Base-by-base conservation (phyloP, 2,113 vertebrate species). In the Onychostoma macrolepis region DNA sequence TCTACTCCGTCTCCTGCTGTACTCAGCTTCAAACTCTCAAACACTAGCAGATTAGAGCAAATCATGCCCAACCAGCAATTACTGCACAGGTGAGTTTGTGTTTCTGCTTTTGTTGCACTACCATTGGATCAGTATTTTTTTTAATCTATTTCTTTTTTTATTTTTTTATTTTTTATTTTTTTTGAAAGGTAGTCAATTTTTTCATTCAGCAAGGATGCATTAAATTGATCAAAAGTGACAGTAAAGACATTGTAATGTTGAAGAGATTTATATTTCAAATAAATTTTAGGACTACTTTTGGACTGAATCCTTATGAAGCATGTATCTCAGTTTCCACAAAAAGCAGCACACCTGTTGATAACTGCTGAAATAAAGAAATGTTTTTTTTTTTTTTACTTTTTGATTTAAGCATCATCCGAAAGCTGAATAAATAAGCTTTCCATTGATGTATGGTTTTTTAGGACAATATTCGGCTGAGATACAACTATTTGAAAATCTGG, bases 1-100 rank as follows among this genome's bases (percentile, higher is more conserved):
- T 94, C 92, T 92, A 98, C 97, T 93, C 97, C 97, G 15, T 97
- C 97, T 87, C 98, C 98, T 36, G 95, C 98, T 76, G 95, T 97
- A 84, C 96, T 99, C 21, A 96, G 96, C 93, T 99, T 99, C 94
- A 96, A 96, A 85, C 94, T 99, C 90, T 97, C 96, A 92, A 98
- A 99, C 92, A 97, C 94, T 90, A 95, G 93, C 95, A 96, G 95
- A 92, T 89, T 99, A 87, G 97, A 99, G 88, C 97, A 99, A 88
- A 96, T 99, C 90, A 95, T 98, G 83, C 98, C 98, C 92, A 99
- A 99, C 94, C 95, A 96, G 75, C 97, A 98, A 89, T 95, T 99
- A 81, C 92, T 99, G 33, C 97, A 96, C 96, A 99, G 98, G 98
- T 99, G 87, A 85, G 71, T 58, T 6, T 71, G 28, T 12, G 26